phyloP scores from a whole-genome alignment of 2,113 vertebrate species.

The Sinocyclocheilus maitianheensis region DNA sequence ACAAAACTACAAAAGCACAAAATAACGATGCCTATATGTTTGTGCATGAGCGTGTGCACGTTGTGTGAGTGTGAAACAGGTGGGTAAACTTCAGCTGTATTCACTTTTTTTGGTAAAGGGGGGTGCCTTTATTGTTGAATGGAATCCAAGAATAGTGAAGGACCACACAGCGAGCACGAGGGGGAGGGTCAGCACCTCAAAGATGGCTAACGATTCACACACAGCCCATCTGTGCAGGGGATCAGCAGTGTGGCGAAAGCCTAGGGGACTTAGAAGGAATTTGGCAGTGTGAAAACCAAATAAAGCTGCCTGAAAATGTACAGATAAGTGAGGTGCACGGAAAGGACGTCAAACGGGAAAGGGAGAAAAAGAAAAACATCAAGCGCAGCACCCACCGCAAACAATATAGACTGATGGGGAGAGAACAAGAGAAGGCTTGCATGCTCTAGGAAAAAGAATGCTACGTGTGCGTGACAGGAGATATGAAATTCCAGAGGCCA shows the following conservation, averaged over 20 bases:
- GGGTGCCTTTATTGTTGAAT: conserved; percentile 87
- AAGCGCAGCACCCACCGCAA: conserved; percentile 39
- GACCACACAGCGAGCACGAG: conserved; percentile 91
- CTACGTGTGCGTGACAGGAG: conserved; percentile 55
- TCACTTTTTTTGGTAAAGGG: conserved; percentile 72
- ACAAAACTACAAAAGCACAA: neutral
- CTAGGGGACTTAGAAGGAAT: conserved; percentile 84
- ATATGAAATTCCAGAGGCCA: conserved; percentile 53
- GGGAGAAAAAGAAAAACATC: conserved; percentile 21
- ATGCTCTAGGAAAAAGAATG: conserved; percentile 35
- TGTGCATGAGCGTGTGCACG: conserved; percentile 7
- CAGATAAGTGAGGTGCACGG: conserved; percentile 68
- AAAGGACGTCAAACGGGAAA: conserved; percentile 55
- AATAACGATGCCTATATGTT: neutral
- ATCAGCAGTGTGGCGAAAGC: conserved; percentile 79
- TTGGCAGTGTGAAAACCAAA: conserved; percentile 85
- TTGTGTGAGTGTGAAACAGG: conserved; percentile 80
- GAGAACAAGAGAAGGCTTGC: conserved; percentile 56
- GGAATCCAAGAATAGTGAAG: conserved; percentile 94
- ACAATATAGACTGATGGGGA: conserved; percentile 56
- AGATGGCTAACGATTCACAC: conserved; percentile 91
- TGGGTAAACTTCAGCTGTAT: conserved; percentile 86
- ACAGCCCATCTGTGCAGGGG: conserved; percentile 90
- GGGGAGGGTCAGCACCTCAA: conserved; percentile 80
- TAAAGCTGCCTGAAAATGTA: conserved; percentile 75